Base-by-base conservation (phyloP, 1,140 invertebrate species). In the Cyrtorhinus lividipennis region DNA sequence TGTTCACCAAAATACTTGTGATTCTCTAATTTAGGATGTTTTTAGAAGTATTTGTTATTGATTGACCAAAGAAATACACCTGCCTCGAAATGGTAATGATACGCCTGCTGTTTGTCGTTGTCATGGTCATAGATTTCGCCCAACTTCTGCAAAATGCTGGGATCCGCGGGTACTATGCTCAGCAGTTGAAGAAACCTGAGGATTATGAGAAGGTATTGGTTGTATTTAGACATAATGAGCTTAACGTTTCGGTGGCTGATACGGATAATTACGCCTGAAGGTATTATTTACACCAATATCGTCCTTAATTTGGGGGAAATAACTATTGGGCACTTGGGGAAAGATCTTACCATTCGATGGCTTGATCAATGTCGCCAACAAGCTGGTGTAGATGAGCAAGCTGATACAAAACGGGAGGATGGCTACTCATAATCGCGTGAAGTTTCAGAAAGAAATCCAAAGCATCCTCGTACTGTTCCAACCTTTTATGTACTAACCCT, bases 61-160 rank as follows among this genome's bases (percentile, higher is more conserved):
- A n/a, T n/a, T n/a, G n/a, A n/a, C n/a, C n/a, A n/a, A n/a, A n/a
- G n/a, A n/a, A n/a, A n/a, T n/a, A n/a, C n/a, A n/a, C n/a, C 15
- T 76, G 91, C 88, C 74, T 96, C 92, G 74, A 82, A 85, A 68
- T 93, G 87, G 76, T 91, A 94, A 69, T 94, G 89, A 75, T 92
- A 92, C 1, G 92, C 90, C 74, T 91, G 88, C 69, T 92, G 89
- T 68, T 92, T 89, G 72, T 96, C 92, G 26, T 88, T 88, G 66
- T 87, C 80, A 65, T 77, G 79, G 69, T 95, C 91, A 70, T 87
- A 91, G 68, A 95, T 79, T 70, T 90, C 84, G 2, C 88, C 92
- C 27, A 95, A 76, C 71, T 89, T 88, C 68, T 87, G 82, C 12
- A 92, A 78, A 53, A 93, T 80, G 20, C 81, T 81, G 1, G 91